phyloP scores from a whole-genome alignment of 2,888 invertebrate species.

The Selenia dentaria region DNA sequence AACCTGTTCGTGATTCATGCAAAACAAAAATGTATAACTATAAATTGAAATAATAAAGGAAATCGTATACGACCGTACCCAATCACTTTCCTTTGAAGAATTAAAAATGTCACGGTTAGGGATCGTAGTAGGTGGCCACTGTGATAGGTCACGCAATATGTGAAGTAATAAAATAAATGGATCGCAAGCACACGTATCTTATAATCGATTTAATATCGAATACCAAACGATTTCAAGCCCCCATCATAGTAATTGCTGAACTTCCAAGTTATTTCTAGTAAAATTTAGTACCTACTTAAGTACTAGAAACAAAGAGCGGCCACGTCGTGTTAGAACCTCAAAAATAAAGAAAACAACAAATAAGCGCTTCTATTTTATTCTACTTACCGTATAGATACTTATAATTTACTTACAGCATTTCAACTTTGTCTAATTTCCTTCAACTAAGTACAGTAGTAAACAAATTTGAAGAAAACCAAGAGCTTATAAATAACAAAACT shows the following conservation, averaged over 20 bases:
- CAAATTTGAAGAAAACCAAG: too few species aligned
- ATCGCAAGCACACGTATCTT: conserved; percentile 53
- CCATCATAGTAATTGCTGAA: neutral
- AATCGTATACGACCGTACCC: conserved; percentile 27
- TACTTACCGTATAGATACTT: too few species aligned
- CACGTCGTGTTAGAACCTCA: too few species aligned
- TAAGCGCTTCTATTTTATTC: too few species aligned
- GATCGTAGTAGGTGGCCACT: conserved; percentile 48
- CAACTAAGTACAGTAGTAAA: too few species aligned
- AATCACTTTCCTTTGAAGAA: conserved; percentile 49
- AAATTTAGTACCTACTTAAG: neutral
- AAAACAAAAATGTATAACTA: conserved; percentile 42
- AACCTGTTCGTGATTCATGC: conserved; percentile 56
- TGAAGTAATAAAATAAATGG: conserved; percentile 46
- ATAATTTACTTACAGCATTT: too few species aligned
- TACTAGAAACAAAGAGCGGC: too few species aligned
- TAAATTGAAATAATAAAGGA: conserved; percentile 24
- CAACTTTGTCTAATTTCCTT: too few species aligned
- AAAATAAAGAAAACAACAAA: too few species aligned
- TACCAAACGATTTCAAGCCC: conserved; percentile 4
- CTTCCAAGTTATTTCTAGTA: neutral
- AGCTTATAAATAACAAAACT: too few species aligned
- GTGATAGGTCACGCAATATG: conserved; percentile 67
- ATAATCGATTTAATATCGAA: conserved; percentile 19
- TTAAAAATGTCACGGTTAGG: conserved; percentile 66